A percentile compares a stretch with the other conserved stretches of the same genome.
Conservation (phyloP, 2,113 vertebrate genomes). For the Dasyprocta punctata region DNA sequence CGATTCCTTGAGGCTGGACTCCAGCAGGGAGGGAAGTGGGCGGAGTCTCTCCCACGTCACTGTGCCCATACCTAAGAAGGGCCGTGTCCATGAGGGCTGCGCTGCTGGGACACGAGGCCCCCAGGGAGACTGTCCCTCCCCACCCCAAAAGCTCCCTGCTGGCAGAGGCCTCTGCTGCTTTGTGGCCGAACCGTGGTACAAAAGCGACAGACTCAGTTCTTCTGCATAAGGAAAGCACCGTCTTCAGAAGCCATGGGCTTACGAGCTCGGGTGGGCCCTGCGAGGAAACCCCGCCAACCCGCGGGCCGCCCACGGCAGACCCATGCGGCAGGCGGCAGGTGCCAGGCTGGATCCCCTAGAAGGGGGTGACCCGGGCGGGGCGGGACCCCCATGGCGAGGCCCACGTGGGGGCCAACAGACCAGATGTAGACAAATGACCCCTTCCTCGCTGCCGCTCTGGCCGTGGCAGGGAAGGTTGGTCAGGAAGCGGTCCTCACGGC, state of each 20-base stretch:
- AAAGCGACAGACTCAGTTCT: neutral
- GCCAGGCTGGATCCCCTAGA: neutral
- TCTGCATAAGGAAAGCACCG: neutral
- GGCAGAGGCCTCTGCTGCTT: neutral
- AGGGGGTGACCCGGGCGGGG: neutral
- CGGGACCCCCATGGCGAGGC: neutral
- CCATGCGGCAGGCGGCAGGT: neutral
- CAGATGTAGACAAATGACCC: neutral
- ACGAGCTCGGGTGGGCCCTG: no score
- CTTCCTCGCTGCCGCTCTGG: no score
- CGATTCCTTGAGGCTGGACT: fast-evolving
- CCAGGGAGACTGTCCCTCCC: neutral
- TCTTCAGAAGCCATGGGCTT: neutral
- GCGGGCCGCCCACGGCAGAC: neutral
- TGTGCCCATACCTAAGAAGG: neutral
- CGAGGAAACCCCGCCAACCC: no score
- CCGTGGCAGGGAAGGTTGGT: neutral
- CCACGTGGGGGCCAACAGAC: neutral
- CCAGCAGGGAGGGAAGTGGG: neutral
- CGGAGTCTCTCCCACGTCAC: neutral
- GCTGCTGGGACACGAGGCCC: neutral
- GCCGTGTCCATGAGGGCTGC: neutral
- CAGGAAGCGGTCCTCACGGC: neutral
- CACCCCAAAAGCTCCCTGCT: neutral
- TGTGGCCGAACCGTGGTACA: fast-evolving